A percentile compares a stretch with the other conserved stretches of the same genome.
Evolutionary conservation across 2,888 invertebrate species (phyloP).

Genomic region (Tetragonisca angustula): DNA sequence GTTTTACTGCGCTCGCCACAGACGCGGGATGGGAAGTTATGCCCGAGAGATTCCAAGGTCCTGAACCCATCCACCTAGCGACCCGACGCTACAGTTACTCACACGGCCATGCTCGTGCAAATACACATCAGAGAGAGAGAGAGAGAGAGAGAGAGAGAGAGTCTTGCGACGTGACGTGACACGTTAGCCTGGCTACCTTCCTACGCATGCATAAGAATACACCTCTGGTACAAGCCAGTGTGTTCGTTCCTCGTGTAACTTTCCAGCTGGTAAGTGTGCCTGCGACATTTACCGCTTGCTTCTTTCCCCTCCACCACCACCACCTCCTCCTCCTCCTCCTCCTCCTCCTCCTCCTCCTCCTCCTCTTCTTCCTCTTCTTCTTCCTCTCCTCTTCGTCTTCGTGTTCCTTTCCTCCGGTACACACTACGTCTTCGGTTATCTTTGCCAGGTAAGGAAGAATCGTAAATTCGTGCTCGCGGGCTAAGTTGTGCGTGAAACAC

Average conservation of each 20-base stretch:
- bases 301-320: slow-evolving; percentile 11
- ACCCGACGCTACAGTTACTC: slow-evolving; percentile 64
- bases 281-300: slow-evolving; percentile 25
- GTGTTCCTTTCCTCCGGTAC: slow-evolving; percentile 29
- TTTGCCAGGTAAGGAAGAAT: slow-evolving; percentile 64
- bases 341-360: slow-evolving; percentile 10
- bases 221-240: neutral
- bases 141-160: no score
- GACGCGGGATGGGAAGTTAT: slow-evolving; percentile 32
- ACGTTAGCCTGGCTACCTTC: slow-evolving; percentile 37
- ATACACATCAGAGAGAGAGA: neutral
- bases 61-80: slow-evolving; percentile 63
- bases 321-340: neutral
- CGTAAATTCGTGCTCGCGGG: slow-evolving; percentile 69
- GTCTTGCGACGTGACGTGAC: neutral
- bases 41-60: slow-evolving; percentile 45
- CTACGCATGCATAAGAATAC: slow-evolving; percentile 27
- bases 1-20: slow-evolving; percentile 57
- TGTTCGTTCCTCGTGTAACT: neutral
- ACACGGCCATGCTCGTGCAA: slow-evolving; percentile 19
- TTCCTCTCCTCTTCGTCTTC: neutral
- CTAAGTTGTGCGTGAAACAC: slow-evolving; percentile 57
- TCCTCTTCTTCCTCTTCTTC: neutral
- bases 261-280: neutral
- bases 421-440: slow-evolving; percentile 71